phyloP scores from a whole-genome alignment of 2,113 vertebrate genomes.

The Oncorhynchus keta region DNA sequence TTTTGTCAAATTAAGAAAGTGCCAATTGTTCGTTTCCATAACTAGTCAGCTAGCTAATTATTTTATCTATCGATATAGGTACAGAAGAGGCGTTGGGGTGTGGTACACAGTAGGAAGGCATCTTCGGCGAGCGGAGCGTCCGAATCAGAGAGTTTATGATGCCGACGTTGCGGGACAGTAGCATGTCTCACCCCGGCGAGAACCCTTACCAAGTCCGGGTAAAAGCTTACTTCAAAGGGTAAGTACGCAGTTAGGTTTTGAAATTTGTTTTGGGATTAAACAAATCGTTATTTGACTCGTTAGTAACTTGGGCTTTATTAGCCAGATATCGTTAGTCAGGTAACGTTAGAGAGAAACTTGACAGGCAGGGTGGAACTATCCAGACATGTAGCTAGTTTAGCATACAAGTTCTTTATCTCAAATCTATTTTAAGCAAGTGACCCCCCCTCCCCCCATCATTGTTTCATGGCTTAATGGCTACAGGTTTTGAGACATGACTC shows the following conservation, averaged over 20 bases:
- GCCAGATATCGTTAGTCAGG: slow-evolving; percentile 2
- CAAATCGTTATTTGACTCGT: background rate
- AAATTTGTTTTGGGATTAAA: background rate
- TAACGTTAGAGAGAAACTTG: slow-evolving; percentile 23
- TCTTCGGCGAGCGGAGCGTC: slow-evolving; percentile 46
- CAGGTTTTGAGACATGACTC: too few relatives aligned
- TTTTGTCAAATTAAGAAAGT: slow-evolving; percentile 31
- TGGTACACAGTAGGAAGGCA: slow-evolving; percentile 42
- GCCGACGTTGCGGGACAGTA: slow-evolving; percentile 95
- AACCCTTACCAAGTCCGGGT: slow-evolving; percentile 86
- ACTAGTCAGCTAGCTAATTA: slow-evolving; percentile 9
- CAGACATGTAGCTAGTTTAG: background rate
- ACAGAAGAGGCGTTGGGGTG: slow-evolving; percentile 41
- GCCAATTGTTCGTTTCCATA: background rate
- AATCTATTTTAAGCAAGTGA: too few relatives aligned
- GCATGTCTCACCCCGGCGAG: slow-evolving; percentile 85
- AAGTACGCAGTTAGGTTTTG: slow-evolving; percentile 42
- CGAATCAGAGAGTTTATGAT: slow-evolving; percentile 74
- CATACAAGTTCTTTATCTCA: background rate
- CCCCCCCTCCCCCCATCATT: too few relatives aligned
- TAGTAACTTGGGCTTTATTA: background rate
- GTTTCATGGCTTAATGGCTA: too few relatives aligned
- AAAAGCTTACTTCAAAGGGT: slow-evolving; percentile 91
- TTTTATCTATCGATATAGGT: slow-evolving; percentile 16
- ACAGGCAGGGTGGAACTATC: background rate